Conservation (phyloP, 2,797 vertebrate species). For the Alca torda region DNA sequence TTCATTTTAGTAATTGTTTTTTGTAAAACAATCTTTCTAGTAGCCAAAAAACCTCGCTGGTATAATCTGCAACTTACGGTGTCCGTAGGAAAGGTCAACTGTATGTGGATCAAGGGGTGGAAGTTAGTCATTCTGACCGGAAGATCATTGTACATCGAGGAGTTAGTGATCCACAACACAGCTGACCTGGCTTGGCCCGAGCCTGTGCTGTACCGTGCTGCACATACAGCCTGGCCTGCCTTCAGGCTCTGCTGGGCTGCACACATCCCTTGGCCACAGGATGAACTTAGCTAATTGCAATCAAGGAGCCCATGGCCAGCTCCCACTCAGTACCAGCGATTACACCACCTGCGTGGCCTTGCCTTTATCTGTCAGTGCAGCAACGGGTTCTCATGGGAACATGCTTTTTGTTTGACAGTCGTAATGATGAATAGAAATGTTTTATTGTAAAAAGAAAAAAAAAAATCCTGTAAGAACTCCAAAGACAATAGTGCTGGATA, state of each 20-base stretch:
- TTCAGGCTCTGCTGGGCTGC: neutral
- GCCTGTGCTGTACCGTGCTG: neutral
- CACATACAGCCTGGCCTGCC: neutral
- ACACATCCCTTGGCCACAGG: neutral
- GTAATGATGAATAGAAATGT: neutral
- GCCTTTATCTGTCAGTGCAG: neutral
- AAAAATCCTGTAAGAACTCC: neutral
- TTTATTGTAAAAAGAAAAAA: neutral
- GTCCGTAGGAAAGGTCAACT: neutral
- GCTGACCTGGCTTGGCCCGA: neutral
- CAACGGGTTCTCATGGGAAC: neutral
- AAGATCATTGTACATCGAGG: conserved; percentile 12
- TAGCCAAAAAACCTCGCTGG: neutral
- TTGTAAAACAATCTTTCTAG: neutral
- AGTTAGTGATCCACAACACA: neutral
- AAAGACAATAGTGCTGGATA: neutral
- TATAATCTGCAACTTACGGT: neutral
- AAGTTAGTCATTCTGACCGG: neutral
- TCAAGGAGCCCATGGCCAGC: accelerated
- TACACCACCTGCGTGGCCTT: neutral
- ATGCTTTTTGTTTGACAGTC: neutral
- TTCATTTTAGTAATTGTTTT: neutral
- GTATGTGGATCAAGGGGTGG: neutral
- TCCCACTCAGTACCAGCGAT: neutral
- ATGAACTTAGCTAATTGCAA: neutral